phyloP scores from a whole-genome alignment of 2,888 invertebrate genomes.

The Auanema freiburgensis region DNA sequence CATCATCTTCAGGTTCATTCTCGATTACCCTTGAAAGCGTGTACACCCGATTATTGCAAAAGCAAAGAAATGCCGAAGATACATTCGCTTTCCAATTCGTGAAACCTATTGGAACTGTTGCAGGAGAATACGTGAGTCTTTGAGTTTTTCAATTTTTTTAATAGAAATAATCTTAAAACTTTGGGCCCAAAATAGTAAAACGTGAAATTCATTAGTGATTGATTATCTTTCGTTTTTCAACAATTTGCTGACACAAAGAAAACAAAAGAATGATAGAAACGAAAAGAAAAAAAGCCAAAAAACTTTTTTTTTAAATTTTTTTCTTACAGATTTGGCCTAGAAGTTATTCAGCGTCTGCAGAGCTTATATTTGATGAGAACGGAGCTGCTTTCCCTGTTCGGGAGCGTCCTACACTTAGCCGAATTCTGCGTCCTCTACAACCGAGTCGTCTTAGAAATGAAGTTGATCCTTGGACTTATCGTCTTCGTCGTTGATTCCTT shows the following conservation, averaged over 20 bases:
- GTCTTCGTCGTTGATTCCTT: no score
- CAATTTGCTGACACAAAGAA: no score
- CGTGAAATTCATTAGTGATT: no score
- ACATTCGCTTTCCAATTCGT: slow-evolving; percentile 40
- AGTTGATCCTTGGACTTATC: no score
- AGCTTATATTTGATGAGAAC: slow-evolving; percentile 50
- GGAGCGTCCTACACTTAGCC: slow-evolving; percentile 23
- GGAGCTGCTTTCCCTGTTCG: slow-evolving; percentile 43
- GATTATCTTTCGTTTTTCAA: no score
- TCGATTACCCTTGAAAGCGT: no score
- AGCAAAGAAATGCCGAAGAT: slow-evolving; percentile 28
- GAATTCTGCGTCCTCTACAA: no score
- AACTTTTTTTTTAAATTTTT: slow-evolving; percentile 9
- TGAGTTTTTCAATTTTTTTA: not conserved
- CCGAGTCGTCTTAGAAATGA: no score
- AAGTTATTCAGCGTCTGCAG: slow-evolving; percentile 43
- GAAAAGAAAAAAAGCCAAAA: not conserved
- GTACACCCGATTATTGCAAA: slow-evolving; percentile 30
- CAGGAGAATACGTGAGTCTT: slow-evolving; percentile 40
- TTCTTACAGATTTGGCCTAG: slow-evolving; percentile 48
- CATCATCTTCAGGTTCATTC: no score
- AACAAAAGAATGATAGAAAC: not conserved
- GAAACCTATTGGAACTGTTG: slow-evolving; percentile 45
- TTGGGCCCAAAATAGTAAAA: no score
- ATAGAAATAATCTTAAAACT: not conserved